These are phyloP conservation scores for Otolemur crassicaudatus DNA, from an alignment of 2,797 vertebrate genomes.

Conservation along the genomic window DNA sequence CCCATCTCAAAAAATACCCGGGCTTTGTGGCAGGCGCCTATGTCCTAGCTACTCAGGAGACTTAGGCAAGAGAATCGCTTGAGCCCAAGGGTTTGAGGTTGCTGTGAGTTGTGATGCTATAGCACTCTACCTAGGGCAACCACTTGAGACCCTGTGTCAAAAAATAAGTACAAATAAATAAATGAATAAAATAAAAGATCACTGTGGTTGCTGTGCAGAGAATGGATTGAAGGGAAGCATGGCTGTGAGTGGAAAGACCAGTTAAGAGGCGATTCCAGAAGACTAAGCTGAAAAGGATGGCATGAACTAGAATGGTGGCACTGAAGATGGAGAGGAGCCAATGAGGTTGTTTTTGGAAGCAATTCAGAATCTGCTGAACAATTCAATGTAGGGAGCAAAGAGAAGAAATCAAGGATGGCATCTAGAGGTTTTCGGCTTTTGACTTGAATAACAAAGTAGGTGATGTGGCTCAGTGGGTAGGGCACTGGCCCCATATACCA, in stretches of 20 bases:
- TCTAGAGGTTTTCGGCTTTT: conserved; percentile 19
- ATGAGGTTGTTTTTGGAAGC: not conserved
- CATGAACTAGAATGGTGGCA: not conserved
- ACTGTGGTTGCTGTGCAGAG: not conserved
- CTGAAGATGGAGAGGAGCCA: not conserved
- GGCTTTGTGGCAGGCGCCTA: no score
- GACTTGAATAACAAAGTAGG: conserved; percentile 23
- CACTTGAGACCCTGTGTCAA: no score
- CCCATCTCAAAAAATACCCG: no score
- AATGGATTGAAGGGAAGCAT: not conserved
- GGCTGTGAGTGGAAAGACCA: not conserved
- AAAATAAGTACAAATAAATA: no score
- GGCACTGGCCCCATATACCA: no score
- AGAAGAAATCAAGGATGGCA: not conserved
- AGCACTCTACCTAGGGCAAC: no score
- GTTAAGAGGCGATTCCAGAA: conserved; percentile 3
- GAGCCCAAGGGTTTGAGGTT: no score
- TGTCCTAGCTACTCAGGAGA: no score
- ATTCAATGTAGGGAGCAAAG: not conserved
- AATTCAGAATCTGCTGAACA: not conserved
- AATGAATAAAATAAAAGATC: not conserved
- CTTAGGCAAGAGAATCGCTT: no score
- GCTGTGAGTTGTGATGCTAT: no score
- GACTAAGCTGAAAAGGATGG: conserved; percentile 21
- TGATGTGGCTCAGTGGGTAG: not conserved